Percentiles rank a stretch among this genome's conserved stretches.
Conservation (phyloP, 2,113 vertebrate genomes). For the Cebus imitator region DNA sequence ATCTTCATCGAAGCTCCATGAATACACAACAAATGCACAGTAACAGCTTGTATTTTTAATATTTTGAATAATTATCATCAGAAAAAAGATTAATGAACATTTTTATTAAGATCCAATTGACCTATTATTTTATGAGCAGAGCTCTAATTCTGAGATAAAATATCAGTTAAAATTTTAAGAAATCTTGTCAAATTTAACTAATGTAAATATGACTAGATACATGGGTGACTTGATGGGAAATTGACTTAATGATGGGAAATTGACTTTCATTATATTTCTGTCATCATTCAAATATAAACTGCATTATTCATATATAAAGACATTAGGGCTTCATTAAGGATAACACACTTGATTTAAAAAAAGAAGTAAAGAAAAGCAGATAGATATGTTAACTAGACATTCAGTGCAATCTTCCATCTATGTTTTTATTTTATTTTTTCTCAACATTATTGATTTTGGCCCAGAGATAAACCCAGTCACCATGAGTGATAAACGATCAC, state of each 20-base stretch:
- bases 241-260: not conserved
- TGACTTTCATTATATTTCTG: constrained; percentile 41
- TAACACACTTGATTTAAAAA: not conserved
- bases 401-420: constrained; percentile 71
- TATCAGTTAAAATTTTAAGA: constrained; percentile 23
- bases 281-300: constrained; percentile 12
- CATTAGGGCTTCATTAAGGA: not conserved
- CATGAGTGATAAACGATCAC: constrained; percentile 77
- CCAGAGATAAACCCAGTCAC: constrained; percentile 74
- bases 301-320: not conserved
- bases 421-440: constrained; percentile 56
- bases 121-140: not conserved
- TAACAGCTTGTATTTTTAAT: not conserved
- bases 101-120: constrained; percentile 31
- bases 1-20: not conserved
- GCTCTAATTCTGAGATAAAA: not conserved
- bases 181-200: not conserved
- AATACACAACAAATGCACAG: not conserved
- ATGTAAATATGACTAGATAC: not conserved
- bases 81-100: not conserved
- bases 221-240: not conserved
- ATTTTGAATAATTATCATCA: not conserved
- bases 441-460: constrained; percentile 80
- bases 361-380: constrained; percentile 39
- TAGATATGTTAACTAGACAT: constrained; percentile 78